These are phyloP conservation scores for Lottia gigantea DNA, from an alignment of 2,888 invertebrate genomes.

Conservation along the genomic window DNA sequence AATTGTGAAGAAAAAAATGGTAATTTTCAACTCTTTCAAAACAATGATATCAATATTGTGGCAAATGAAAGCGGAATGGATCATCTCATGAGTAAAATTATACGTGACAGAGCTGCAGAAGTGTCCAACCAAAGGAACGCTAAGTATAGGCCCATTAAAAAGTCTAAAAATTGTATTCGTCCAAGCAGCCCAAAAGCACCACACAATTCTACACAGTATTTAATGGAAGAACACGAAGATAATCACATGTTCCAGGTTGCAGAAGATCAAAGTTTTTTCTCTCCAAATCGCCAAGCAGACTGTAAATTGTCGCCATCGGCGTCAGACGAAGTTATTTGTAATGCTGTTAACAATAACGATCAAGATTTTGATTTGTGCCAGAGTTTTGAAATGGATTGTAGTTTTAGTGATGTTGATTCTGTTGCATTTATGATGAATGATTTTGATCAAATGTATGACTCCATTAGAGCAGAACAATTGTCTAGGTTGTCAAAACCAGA, in stretches of 20 bases:
- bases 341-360: constrained; percentile 2
- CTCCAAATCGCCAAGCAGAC: constrained; percentile 22
- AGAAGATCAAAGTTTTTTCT: constrained; percentile 24
- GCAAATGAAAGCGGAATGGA: not conserved
- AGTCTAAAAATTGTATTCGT: constrained; percentile 16
- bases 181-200: constrained; percentile 51
- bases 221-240: constrained; percentile 43
- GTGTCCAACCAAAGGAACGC: not conserved
- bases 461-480: constrained; percentile 28
- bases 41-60: not conserved
- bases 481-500: constrained; percentile 29
- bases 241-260: constrained; percentile 20
- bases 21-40: not conserved
- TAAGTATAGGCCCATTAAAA: not conserved
- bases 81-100: not conserved
- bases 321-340: not conserved
- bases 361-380: not conserved
- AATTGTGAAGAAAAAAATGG: not conserved
- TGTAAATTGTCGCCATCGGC: not conserved
- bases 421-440: constrained; percentile 33
- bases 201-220: constrained; percentile 47
- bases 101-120: not conserved
- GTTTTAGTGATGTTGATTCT: constrained; percentile 15
- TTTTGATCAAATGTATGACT: constrained; percentile 29
- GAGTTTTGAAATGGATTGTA: constrained; percentile 4